A percentile compares a stretch with the other conserved stretches of the same genome.
phyloP scores from a whole-genome alignment of 2,113 vertebrate species.

The Regulus satrapa region DNA sequence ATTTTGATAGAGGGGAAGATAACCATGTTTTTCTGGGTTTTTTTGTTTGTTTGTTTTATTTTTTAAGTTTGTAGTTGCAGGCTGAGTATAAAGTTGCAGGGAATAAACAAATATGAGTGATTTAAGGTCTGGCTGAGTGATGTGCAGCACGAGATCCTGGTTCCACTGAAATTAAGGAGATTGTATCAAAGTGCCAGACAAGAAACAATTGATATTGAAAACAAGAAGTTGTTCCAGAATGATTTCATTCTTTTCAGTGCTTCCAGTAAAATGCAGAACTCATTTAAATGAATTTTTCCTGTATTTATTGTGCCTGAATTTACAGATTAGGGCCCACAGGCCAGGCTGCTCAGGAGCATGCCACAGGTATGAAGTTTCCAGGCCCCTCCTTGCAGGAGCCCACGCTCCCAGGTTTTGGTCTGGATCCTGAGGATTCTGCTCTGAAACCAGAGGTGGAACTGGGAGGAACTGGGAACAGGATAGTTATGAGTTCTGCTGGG shows the following conservation, averaged over 20 bases:
- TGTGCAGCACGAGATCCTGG: background rate
- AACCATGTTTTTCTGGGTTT: background rate
- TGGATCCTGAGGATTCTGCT: background rate
- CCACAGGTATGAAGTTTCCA: background rate
- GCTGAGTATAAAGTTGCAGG: conserved; percentile 9
- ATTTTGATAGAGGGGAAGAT: conserved; percentile 23
- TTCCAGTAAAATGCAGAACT: background rate
- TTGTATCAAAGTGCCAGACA: background rate
- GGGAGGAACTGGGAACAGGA: background rate
- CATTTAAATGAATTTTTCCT: background rate
- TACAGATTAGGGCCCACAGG: conserved; percentile 4
- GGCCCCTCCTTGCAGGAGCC: background rate
- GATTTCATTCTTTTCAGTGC: background rate
- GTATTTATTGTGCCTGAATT: background rate
- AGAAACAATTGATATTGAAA: background rate
- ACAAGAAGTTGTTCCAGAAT: background rate
- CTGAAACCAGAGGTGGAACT: background rate
- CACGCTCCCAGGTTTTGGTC: background rate
- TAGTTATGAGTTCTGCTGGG: background rate
- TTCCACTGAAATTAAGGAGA: background rate
- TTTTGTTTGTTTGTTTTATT: background rate
- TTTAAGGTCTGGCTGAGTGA: conserved; percentile 16
- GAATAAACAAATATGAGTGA: background rate
- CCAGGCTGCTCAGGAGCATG: conserved; percentile 60
- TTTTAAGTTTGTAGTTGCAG: background rate